Base-by-base conservation (phyloP, 2,113 vertebrate species). In the Ciconia stormi region DNA sequence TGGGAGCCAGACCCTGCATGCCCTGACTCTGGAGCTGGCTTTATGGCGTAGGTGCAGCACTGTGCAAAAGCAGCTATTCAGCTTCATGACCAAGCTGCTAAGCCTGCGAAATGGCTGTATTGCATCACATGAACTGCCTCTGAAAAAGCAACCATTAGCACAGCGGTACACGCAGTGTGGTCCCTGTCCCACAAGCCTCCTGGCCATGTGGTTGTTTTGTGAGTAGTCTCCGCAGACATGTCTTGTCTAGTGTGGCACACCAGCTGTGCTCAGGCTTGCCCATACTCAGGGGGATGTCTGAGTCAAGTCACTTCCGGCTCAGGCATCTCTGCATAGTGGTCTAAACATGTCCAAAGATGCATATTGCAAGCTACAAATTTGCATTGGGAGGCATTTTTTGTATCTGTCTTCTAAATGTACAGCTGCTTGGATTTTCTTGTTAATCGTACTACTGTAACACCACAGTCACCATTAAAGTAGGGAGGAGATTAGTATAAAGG, bases 231-330 rank as follows among this genome's bases (percentile, higher is more conserved):
- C 2, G 1, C 55, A 42, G 50, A 32, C 42, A n/a, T 0, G 0
- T 50, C 65, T 85, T n/a, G 55, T 4, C 42, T 80, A 61, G 3
- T 47, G 36, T 88, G 85, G 50, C 86, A 42, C 82, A 65, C 32
- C 70, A 59, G 29, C 66, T 52, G 0, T 16, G 40, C 76, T 27
- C 6, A 21, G 67, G 49, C 86, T 93, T 4, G 44, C 82, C 72
- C 0, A 0, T 61, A 10, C 47, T 32, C 73, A 7, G 29, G 32
- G n/a, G 25, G 13, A 50, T 0, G 0, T 34, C n/a, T 59, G 79
- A 85, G 30, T 65, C 34, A 4, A 20, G 61, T 76, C 82, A 12
- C 40, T 93, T 85, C 44, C 4, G 1, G 27, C 62, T 76, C 58
- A 22, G 34, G 21, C 34, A 22, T 77, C 52, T 70, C 63, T n/a